Evolutionary conservation across 2,113 vertebrate species (phyloP).

Genomic region (Tragelaphus imberbis): DNA sequence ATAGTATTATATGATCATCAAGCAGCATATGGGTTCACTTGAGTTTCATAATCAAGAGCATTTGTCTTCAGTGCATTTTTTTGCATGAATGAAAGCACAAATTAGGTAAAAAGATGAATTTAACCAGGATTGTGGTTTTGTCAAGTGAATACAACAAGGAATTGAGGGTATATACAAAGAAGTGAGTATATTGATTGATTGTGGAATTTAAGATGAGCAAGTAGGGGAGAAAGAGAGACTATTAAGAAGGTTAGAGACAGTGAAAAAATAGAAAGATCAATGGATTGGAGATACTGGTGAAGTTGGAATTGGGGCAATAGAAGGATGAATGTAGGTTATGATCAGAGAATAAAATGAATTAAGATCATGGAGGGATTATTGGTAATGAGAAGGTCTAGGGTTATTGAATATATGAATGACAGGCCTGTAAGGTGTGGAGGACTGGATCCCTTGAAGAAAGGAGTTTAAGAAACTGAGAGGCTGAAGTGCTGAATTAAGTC

Average conservation of each 20-base stretch:
- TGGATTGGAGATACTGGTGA: neutral
- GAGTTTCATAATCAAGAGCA: neutral
- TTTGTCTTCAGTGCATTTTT: neutral
- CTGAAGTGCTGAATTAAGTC: neutral
- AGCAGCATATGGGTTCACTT: neutral
- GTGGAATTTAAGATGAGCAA: neutral
- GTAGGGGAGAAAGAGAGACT: neutral
- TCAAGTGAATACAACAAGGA: neutral
- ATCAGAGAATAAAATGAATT: neutral
- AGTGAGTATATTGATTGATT: neutral
- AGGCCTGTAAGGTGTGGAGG: neutral
- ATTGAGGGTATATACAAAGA: neutral
- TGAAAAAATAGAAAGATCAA: neutral
- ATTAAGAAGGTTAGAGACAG: neutral
- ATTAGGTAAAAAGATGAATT: neutral
- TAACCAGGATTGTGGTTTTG: neutral
- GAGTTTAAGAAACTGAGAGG: neutral
- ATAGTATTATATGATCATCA: too few species aligned
- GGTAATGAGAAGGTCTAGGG: neutral
- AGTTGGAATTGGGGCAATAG: neutral
- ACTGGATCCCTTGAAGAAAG: neutral
- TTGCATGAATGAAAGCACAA: neutral
- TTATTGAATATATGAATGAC: neutral
- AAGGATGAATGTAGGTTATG: neutral
- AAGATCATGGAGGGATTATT: neutral